Percentiles rank a stretch among this genome's conserved stretches.
These are phyloP conservation scores for Meda fulgida DNA, from an alignment of 2,797 vertebrate species.

Conservation along the genomic window DNA sequence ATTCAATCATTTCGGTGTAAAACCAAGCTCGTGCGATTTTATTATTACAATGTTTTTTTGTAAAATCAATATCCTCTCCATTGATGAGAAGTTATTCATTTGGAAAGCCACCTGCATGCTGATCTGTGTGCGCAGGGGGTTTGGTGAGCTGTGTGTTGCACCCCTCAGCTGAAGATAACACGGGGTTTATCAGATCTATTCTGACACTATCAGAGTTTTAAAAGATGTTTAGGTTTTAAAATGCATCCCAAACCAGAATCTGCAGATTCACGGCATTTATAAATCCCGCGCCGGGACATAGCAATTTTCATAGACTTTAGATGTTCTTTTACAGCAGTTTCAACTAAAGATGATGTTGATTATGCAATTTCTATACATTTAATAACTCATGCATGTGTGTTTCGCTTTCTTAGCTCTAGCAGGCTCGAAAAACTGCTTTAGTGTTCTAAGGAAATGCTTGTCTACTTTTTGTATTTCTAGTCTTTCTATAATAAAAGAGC, in stretches of 20 bases:
- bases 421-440: not conserved
- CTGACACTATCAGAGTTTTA: not conserved
- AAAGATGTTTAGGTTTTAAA: not conserved
- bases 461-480: not conserved
- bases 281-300: not conserved
- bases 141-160: not conserved
- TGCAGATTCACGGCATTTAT: not conserved
- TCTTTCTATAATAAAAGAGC: not conserved
- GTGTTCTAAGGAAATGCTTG: not conserved
- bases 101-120: conserved; percentile 50
- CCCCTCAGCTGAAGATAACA: not conserved
- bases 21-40: not conserved
- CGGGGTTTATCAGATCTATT: not conserved
- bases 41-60: not conserved
- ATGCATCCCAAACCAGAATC: not conserved
- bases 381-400: conserved; percentile 19
- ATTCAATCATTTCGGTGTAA: not conserved
- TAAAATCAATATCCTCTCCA: conserved; percentile 13
- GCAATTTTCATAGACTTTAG: not conserved
- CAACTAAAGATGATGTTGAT: not conserved
- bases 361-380: not conserved
- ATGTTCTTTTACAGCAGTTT: not conserved
- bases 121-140: conserved; percentile 17
- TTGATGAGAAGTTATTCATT: conserved; percentile 40
- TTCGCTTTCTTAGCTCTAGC: not conserved